phyloP scores from a whole-genome alignment of 2,113 vertebrate species.

The Leptobrachium leishanense region DNA sequence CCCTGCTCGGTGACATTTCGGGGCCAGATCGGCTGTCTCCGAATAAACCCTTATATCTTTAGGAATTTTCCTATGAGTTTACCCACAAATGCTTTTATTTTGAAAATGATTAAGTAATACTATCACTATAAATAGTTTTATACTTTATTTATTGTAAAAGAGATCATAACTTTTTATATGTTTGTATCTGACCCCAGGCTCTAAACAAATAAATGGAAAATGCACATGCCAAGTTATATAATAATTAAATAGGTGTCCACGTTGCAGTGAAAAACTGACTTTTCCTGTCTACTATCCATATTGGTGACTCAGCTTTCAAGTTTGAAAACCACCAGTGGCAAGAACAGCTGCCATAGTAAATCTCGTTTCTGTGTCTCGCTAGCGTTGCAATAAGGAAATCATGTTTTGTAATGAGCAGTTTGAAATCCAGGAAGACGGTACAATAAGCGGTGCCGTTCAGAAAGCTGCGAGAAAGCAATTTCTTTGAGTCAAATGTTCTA shows the following conservation, averaged over 20 bases:
- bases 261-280: conserved; percentile 52
- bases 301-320: conserved; percentile 54
- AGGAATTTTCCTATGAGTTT: too few species aligned
- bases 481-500: neutral
- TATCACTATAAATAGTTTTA: too few species aligned
- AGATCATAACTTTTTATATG: conserved; percentile 11
- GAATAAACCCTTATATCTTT: too few species aligned
- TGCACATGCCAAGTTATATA: conserved; percentile 65
- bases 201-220: conserved; percentile 59
- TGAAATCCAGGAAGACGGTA: conserved; percentile 62
- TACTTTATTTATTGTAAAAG: conserved; percentile 38
- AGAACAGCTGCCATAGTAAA: conserved; percentile 71
- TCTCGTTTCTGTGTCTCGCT: conserved; percentile 51
- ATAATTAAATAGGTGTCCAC: conserved; percentile 54
- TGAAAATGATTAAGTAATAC: too few species aligned
- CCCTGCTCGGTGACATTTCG: too few species aligned
- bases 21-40: too few species aligned
- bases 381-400: conserved; percentile 42
- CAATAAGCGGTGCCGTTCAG: conserved; percentile 12
- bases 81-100: too few species aligned
- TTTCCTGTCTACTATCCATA: conserved; percentile 46
- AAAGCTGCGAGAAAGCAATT: neutral
- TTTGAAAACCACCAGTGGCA: conserved; percentile 71
- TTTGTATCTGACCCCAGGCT: conserved; percentile 60
- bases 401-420: conserved; percentile 52